Percentiles rank a stretch among this genome's conserved stretches.
These are phyloP conservation scores for Varanus komodoensis DNA, from an alignment of 2,113 vertebrate species.

Conservation along the genomic window DNA sequence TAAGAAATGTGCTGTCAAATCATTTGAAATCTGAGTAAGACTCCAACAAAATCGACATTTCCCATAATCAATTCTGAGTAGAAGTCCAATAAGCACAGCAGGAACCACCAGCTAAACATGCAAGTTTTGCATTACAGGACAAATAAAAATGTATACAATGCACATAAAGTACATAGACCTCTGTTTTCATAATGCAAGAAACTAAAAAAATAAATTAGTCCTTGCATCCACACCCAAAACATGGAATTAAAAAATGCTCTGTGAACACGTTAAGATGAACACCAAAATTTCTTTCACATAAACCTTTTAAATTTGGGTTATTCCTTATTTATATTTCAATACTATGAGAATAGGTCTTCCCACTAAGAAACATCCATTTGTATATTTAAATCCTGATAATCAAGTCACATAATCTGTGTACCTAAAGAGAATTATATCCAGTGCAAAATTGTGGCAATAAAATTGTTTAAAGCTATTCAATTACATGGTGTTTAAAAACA, in stretches of 20 bases:
- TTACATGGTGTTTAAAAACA: not conserved
- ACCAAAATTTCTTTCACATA: not conserved
- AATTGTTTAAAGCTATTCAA: not conserved
- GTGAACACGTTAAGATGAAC: not conserved
- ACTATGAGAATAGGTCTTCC: not conserved
- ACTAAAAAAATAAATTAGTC: not conserved
- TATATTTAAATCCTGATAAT: not conserved
- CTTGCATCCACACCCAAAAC: not conserved
- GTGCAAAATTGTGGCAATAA: not conserved
- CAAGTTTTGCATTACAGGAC: not conserved
- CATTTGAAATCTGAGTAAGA: not conserved
- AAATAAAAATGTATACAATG: not conserved
- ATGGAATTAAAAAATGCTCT: not conserved
- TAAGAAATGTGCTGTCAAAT: not conserved
- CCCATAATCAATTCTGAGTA: not conserved
- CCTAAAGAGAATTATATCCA: not conserved
- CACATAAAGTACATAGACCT: not conserved
- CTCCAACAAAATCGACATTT: not conserved
- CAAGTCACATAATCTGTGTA: not conserved
- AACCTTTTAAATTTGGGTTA: not conserved
- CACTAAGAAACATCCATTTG: not conserved
- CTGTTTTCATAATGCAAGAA: not conserved
- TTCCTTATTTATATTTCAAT: not conserved
- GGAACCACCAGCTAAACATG: not conserved
- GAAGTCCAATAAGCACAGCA: not conserved